Conservation (phyloP, 2,888 invertebrate species). For the Alviniconcha strummeri region DNA sequence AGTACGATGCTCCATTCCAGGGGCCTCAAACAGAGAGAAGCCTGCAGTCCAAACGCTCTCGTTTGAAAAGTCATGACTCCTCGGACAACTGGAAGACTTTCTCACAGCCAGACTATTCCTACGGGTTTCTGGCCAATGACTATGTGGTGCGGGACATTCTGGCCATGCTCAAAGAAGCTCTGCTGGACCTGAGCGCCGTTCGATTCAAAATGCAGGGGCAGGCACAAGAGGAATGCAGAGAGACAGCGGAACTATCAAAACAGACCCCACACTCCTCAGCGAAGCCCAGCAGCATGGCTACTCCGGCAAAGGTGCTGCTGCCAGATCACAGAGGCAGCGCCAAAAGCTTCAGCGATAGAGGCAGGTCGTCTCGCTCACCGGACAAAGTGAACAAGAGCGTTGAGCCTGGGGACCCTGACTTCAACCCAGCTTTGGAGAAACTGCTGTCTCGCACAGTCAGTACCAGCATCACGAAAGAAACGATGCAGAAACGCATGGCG, state of each 20-base stretch:
- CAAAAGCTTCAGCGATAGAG: not conserved
- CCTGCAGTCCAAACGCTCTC: not conserved
- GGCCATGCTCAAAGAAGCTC: conserved; percentile 61
- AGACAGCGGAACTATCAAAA: not conserved
- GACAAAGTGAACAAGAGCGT: conserved; percentile 21
- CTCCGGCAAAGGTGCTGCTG: not conserved
- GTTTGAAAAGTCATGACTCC: conserved; percentile 15
- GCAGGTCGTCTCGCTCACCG: not conserved
- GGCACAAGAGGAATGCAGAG: conserved; percentile 42
- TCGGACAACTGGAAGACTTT: not conserved
- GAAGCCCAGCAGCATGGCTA: not conserved
- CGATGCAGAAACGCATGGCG: conserved; percentile 72
- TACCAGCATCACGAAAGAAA: conserved; percentile 53
- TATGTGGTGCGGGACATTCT: conserved; percentile 63
- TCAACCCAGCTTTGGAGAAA: conserved; percentile 53
- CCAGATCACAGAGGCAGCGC: no score
- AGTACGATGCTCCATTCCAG: conserved; percentile 57
- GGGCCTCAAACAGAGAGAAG: conserved; percentile 7
- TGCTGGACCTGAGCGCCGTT: conserved; percentile 60
- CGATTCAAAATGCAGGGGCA: conserved; percentile 56
- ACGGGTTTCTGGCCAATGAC: conserved; percentile 41
- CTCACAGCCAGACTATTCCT: conserved; percentile 3
- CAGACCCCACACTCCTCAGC: not conserved
- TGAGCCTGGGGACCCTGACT: conserved; percentile 23
- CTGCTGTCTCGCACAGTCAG: conserved; percentile 53